Base-by-base conservation (phyloP, 2,888 invertebrate species). In the Monoplex corrugatus region DNA sequence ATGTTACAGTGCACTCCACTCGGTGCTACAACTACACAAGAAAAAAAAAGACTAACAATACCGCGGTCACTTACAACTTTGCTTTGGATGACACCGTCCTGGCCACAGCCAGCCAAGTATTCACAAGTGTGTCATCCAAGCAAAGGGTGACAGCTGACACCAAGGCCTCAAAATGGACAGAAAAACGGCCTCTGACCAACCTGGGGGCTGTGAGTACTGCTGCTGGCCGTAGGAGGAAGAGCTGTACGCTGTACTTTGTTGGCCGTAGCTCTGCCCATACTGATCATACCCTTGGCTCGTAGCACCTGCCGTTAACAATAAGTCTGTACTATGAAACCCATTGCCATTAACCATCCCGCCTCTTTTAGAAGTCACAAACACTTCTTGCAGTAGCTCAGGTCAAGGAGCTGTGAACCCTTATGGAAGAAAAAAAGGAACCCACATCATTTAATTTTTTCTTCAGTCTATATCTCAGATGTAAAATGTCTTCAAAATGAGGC, bases 201-300 rank as follows among this genome's bases (percentile, higher is more conserved):
- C 86, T 86, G 35, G 86, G 75, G 86, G 43, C 86, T 68, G 86
- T 43, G 86, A 72, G n/a, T 86, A 86, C 57, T 68, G 86, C 86
- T 63, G 86, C 72, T 86, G 86, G 19, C 90, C 88, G 35, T 90
- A 89, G 50, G 86, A 87, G 35, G 89, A 87, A 57, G 68, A 86
- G 45, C 87, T 68, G 57, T 50, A 43, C 68, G 87, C 88, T 86
- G 89, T 89, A 45, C 89, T 90, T 72, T 89, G 91, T 68, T 91
- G 92, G 45, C 90, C 90, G 90, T 92, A 91, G 40, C 90, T 89
- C 85, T 91, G 90, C 75, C 90, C 90, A 83, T 90, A 89, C 75
- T 88, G 89, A 87, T 89, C 89, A 83, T 91, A 91, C 44, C 88
- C 86, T 68, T 89, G 89, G 45, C 57, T 32, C 44, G 75, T 86